Evolutionary conservation across 2,113 vertebrate species (phyloP), one percentile per base, ranked within the genome.

Genomic region (Guaruba guarouba): DNA sequence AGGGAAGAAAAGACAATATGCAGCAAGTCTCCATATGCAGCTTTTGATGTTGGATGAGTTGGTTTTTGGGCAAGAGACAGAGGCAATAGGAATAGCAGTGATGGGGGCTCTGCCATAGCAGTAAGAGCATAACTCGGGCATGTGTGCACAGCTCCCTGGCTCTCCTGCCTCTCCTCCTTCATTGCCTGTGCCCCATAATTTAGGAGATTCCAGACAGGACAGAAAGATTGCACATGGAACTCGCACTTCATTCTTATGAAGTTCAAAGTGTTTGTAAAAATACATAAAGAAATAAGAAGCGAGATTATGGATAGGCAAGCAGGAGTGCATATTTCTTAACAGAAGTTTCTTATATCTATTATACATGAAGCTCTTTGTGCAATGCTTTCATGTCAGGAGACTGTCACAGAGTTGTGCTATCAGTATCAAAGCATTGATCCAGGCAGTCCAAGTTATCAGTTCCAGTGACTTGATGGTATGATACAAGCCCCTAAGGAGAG

Each of bases 371-470:
- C 23, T 31, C 57, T 70, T 51, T 13, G 33, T 67, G 51, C 43
- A 90, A 81, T 4, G 0, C 17, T 84, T 78, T 70, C 39, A 43
- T 46, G 37, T 19, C 49, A 75, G 37, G 44, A 75, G 41, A 49
- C 37, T 75, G n/a, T 52, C 14, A 22, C 3, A 16, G 18, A 67
- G 24, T 67, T 79, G 44, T 61, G 25, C 43, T 23, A 54, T 67
- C 43, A 20, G 17, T 63, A 46, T 41, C 0, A 0, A 67, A 85
- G 44, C 3, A 0, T n/a, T 82, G 70, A 51, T 25, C n/a, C 23
- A 62, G 46, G 8, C 28, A 64, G 37, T 6, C 41, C 73, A 59
- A 57, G 17, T 66, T 71, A 41, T 8, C 18, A 27, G 22, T 75
- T 94, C 39, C 75, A 85, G 27, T 54, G 46, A 49, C 22, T 62